Evolutionary conservation across 92 coral and sea anemone species (phyloP), one percentile per base, ranked within the genome.

Genomic region (Diadumene lineata): DNA sequence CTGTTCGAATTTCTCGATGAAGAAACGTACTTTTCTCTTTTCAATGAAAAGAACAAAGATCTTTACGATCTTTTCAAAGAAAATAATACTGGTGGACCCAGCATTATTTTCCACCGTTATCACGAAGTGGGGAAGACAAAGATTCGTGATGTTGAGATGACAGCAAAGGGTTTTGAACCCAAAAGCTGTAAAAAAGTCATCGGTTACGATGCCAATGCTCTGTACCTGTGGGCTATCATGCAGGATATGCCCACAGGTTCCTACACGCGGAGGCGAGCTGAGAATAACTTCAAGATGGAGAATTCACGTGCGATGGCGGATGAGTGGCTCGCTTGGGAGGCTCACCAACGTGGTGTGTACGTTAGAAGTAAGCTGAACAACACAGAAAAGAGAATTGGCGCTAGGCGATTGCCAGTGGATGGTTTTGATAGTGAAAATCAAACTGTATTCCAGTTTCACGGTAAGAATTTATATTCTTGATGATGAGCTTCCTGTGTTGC

Each of bases 201-300:
- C 19, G 83, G 87, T 0, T 78, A 84, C 33, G 76, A 78, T 13
- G 76, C 80, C 8, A 84, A 78, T 15, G 80, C 71, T 8, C 10
- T 84, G n/a, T 78, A 72, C 56, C 31, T 77, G 0, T 75, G 57
- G 82, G 68, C 79, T 0, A 25, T 72, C 0, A 23, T 66, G 17
- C 76, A 78, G 25, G 28, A 28, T 13, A 78, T 78, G 83, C 77
- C 77, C 4, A 31, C 60, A 1, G 73, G 79, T 0, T 11, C 44
- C 24, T 81, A 64, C 44, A 76, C 56, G 29, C 2, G 64, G 26
- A 58, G 64, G 26, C 1, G 28, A 58, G 34, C 8, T 15, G 31
- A 31, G 29, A 57, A 22, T 27, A 1, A 50, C 8, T 19, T 73
- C 31, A 21, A 61, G 10, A 2, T 31, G 0, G 29, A 48, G 44